phyloP scores from a whole-genome alignment of 1,140 invertebrate genomes.

The Protaetia brevitarsis region DNA sequence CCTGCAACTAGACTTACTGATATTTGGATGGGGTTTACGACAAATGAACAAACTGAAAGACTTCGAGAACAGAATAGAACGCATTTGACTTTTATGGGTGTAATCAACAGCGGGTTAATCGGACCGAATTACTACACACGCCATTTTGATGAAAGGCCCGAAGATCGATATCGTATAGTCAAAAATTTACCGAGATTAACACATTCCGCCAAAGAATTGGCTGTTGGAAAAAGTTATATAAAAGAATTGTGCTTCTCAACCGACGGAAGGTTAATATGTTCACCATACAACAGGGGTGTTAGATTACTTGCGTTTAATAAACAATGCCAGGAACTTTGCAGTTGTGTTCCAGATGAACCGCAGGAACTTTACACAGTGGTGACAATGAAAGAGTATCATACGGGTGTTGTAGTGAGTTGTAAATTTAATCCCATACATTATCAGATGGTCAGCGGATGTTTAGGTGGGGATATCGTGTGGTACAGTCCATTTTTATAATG shows the following conservation, averaged over 20 bases:
- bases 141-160: slow-evolving; percentile 37
- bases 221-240: slow-evolving; percentile 82
- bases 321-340: slow-evolving; percentile 74
- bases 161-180: slow-evolving; percentile 40
- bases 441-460: slow-evolving; percentile 83
- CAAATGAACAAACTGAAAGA: slow-evolving; percentile 32
- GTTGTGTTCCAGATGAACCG: slow-evolving; percentile 57
- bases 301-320: slow-evolving; percentile 76
- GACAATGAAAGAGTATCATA: slow-evolving; percentile 73
- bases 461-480: slow-evolving; percentile 83
- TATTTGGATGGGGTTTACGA: slow-evolving; percentile 44
- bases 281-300: slow-evolving; percentile 82
- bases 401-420: slow-evolving; percentile 83
- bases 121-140: slow-evolving; percentile 32
- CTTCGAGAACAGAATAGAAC: background rate
- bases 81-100: slow-evolving; percentile 29
- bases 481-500: slow-evolving; percentile 66
- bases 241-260: slow-evolving; percentile 86
- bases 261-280: slow-evolving; percentile 85
- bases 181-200: slow-evolving; percentile 74
- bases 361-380: slow-evolving; percentile 53
- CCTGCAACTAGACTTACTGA: slow-evolving; percentile 32
- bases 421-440: slow-evolving; percentile 86
- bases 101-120: slow-evolving; percentile 42
- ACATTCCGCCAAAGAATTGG: slow-evolving; percentile 83